Percentiles rank a stretch among this genome's conserved stretches.
Conservation (phyloP, 35 echinoderm and acorn worm genomes). For the Lytechinus variegatus region DNA sequence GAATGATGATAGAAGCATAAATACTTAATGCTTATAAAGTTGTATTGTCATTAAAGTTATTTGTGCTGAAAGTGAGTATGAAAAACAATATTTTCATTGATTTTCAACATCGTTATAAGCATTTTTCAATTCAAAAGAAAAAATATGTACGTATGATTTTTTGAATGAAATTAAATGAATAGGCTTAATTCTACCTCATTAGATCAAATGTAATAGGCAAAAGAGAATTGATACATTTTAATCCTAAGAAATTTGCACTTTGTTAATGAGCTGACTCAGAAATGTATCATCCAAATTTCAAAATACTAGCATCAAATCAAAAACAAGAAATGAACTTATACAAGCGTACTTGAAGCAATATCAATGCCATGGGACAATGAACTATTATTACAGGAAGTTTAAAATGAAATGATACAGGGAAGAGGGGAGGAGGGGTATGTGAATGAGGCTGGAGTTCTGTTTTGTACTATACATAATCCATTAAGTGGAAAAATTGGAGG, state of each 20-base stretch:
- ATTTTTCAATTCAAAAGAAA: too few relatives aligned
- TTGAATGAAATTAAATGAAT: too few relatives aligned
- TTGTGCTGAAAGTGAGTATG: too few relatives aligned
- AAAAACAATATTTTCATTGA: too few relatives aligned
- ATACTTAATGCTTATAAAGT: too few relatives aligned
- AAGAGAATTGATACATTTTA: neutral
- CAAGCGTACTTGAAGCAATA: neutral
- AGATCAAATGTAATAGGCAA: too few relatives aligned
- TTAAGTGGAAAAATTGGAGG: neutral
- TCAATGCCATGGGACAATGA: neutral
- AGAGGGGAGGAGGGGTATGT: neutral
- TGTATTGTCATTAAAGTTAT: too few relatives aligned
- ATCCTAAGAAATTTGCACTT: neutral
- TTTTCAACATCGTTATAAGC: too few relatives aligned
- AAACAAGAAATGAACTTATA: neutral
- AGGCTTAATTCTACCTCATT: too few relatives aligned
- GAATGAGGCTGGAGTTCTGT: neutral
- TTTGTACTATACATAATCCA: neutral
- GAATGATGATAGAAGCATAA: too few relatives aligned
- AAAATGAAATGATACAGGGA: neutral
- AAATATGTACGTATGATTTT: too few relatives aligned
- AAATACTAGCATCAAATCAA: neutral
- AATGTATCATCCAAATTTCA: neutral
- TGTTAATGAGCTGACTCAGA: neutral
- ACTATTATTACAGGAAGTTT: neutral